Conservation (phyloP, 2,888 invertebrate genomes). For the Xiphydria camelus region DNA sequence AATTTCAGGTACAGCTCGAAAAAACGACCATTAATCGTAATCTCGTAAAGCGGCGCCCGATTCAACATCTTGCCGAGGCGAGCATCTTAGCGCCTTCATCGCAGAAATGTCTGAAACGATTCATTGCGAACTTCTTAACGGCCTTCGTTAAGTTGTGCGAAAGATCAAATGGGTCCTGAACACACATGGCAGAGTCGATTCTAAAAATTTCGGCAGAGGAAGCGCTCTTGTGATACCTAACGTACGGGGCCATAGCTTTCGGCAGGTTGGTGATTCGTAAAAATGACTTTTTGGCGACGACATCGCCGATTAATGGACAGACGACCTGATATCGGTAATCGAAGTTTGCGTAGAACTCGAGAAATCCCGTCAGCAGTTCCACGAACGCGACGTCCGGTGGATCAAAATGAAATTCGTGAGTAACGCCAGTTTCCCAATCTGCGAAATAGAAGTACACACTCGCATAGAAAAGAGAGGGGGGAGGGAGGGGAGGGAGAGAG, state of each 20-base stretch:
- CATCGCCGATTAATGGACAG: conserved; percentile 59
- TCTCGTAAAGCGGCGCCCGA: too few species aligned
- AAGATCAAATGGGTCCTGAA: conserved; percentile 67
- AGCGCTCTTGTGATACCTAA: too few species aligned
- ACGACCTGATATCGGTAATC: conserved; percentile 53
- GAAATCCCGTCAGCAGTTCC: conserved; percentile 53
- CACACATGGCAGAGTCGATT: conserved; percentile 59
- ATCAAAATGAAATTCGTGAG: conserved; percentile 11
- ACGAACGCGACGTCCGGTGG: conserved; percentile 22
- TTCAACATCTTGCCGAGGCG: too few species aligned
- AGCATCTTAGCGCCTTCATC: too few species aligned
- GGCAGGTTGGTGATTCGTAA: too few species aligned
- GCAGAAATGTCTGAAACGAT: conserved; percentile 17
- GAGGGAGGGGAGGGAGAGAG: too few species aligned
- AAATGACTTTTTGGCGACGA: conserved; percentile 55
- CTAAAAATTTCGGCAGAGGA: too few species aligned
- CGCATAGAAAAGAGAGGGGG: too few species aligned
- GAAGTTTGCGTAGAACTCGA: conserved; percentile 55
- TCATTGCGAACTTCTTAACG: conserved; percentile 32
- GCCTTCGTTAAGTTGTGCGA: conserved; percentile 64
- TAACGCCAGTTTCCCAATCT: conserved; percentile 48
- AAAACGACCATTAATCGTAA: too few species aligned
- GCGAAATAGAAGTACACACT: too few species aligned
- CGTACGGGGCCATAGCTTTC: too few species aligned
- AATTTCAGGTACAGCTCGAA: too few species aligned